Conservation (phyloP, 2,797 vertebrate species). For the Siniperca scherzeri region DNA sequence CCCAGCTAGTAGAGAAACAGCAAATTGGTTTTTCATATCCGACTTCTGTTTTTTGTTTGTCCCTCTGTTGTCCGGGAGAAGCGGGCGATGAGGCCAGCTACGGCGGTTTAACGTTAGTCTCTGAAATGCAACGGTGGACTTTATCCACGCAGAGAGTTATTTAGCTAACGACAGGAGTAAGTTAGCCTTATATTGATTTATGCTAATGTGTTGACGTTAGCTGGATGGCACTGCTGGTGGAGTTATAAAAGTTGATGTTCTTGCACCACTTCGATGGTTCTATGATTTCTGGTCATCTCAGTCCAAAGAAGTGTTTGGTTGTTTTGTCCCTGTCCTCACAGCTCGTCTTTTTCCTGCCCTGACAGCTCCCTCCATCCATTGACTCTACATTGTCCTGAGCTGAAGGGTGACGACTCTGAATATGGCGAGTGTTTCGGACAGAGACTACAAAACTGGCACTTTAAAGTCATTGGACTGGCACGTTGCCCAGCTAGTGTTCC, state of each 20-base stretch:
- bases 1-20: not conserved
- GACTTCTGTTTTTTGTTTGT: not conserved
- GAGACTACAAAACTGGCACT: conserved; percentile 44
- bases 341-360: conserved; percentile 1
- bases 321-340: not conserved
- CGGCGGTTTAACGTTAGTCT: conserved; percentile 10
- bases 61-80: not conserved
- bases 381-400: conserved; percentile 30
- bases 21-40: not conserved
- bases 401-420: conserved; percentile 44
- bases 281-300: not conserved
- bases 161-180: conserved; percentile 64
- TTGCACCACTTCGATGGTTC: not conserved
- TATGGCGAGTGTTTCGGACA: conserved; percentile 68
- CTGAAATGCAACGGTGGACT: conserved; percentile 59
- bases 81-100: conserved; percentile 16
- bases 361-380: conserved; percentile 19
- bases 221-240: conserved; percentile 19
- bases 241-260: conserved; percentile 66
- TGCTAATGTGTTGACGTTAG: conserved; percentile 47
- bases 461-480: conserved; percentile 63
- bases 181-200: conserved; percentile 69
- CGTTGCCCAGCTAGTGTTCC: conserved; percentile 65
- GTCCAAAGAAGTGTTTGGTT: not conserved
- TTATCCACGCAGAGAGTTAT: conserved; percentile 64